Base-by-base conservation (phyloP, 2,113 vertebrate genomes). In the Cromileptes altivelis region DNA sequence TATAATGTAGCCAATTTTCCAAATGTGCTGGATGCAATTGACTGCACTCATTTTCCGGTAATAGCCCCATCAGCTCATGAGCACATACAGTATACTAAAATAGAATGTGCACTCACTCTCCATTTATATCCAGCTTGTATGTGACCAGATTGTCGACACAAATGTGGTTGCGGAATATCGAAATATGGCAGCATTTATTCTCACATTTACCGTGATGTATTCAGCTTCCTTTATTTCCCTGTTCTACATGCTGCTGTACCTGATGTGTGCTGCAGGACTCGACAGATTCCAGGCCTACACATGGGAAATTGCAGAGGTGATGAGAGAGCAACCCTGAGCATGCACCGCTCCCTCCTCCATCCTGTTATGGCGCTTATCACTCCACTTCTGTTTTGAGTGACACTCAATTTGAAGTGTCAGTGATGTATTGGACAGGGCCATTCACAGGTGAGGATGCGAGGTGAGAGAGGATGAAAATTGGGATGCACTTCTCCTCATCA, bases 321-420 rank as follows among this genome's bases (percentile, higher is more conserved):
- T 45, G 42, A 45, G 42, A 45, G 9, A 45, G 11, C 8, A 45
- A 11, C 42, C 42, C 11, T 0, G 11, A 45, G 11, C n/a, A 57
- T 50, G 56, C 23, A 40, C 50, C 0, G 0, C 74, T 62, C 42
- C 63, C 25, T 69, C 50, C 14, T 40, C 45, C 27, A 18, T 27
- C 42, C 63, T 40, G 42, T 45, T 60, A 42, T 42, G 27, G 68
- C 53, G 27, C 42, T 45, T 75, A 89, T 86, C 69, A 65, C 37
- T 83, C 57, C 68, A 70, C 73, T 83, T 78, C 60, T 58, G 6
- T 27, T 78, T 70, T 84, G 81, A 89, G 77, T 84, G 84, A 86
- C 87, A 83, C 63, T 89, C 80, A 78, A 81, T 74, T 81, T 81
- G 71, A 85, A 85, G 83, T 83, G 80, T 65, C 72, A 74, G 71